Base-by-base conservation (phyloP, 92 coral and sea anemone genomes). In the Paragorgia papillata region DNA sequence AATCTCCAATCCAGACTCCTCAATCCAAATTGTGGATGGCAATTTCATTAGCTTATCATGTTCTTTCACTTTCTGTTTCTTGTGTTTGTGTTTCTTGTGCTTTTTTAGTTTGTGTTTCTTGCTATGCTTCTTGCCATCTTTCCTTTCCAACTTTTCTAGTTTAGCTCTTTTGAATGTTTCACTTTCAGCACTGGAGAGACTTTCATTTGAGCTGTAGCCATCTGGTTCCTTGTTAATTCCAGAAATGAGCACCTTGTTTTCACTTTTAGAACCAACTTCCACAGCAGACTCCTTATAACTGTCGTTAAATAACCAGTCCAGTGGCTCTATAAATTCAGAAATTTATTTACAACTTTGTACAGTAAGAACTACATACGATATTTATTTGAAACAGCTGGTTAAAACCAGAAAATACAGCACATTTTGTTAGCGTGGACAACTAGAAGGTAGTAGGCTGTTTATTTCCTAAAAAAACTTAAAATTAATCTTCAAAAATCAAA, bases 21-120 rank as follows among this genome's bases (percentile, higher is more conserved):
- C 99, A 73, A 91, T 80, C 99, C 99, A 95, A 19, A 88, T 80
- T 30, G 95, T 89, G 53, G 92, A 81, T 27, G 99, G 99, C 26
- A 53, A 43, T 53, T 95, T 90, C 32, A 24, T 34, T 18, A 40
- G 48, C 26, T 80, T 82, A 37, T 86, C 89, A 14, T 82, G 74
- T 28, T 82, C 80, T 19, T 31, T 57, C 22, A 34, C 67, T 15
- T 74, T 59, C 8, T 79, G 31, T 73, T 85, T 89, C 44, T 86
- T 90, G 9, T 85, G 90, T 66, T 85, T 89, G 57, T 82, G 90
- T 56, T 86, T 90, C 83, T 88, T 91, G 7, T 87, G 87, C 39
- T 79, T 82, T 64, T 74, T 81, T 22, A 61, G 73, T 33, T 81
- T 73, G 21, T 84, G 62, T 18, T 54, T 71, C 33, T n/a, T 71